Evolutionary conservation across 2,113 vertebrate genomes (phyloP), one percentile per base, ranked within the genome.

Genomic region (Sinocyclocheilus grahami): DNA sequence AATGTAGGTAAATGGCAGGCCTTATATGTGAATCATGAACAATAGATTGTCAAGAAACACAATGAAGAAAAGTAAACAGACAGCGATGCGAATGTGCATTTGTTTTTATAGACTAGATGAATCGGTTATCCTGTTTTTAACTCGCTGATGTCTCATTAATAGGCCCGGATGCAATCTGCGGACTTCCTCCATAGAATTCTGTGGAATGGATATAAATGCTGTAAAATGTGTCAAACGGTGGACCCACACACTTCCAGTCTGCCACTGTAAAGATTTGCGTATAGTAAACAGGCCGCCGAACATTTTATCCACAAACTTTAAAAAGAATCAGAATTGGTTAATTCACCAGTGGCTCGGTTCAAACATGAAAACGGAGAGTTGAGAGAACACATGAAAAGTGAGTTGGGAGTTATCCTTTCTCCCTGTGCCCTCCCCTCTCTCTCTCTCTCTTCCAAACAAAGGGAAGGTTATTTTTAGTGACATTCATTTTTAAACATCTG

Each of bases 381-480:
- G 53, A 37, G 78, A 39, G 18, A 60, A 78, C 24, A 20, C 37
- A 60, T 60, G 85, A 46, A 80, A 62, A 81, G 80, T 75, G 85
- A 80, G 55, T 58, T 55, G 84, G 63, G 76, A 86, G 58, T 82
- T 83, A 30, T 83, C 51, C 37, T 77, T 55, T 78, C 83, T 78
- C 58, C 48, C 48, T 48, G 18, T n/a, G 18, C 33, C 51, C 27
- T 69, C 69, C 65, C 75, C 78, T 79, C 72, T 11, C 27, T 27
- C 27, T 27, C 76, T 82, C 76, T n/a, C n/a, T 33, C 83, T 79
- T 78, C 77, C 77, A 86, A 89, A 89, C 82, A 86, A 83, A 80
- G 76, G 53, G 48, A 81, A 76, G 27, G 76, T 63, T 86, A 86
- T 89, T 89, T 88, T 77, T 86, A 84, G 89, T 42, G 30, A 51